Evolutionary conservation across 1,140 invertebrate species (phyloP), one percentile per base, ranked within the genome.

Genomic region (Pseudomyrmex sp.): DNA sequence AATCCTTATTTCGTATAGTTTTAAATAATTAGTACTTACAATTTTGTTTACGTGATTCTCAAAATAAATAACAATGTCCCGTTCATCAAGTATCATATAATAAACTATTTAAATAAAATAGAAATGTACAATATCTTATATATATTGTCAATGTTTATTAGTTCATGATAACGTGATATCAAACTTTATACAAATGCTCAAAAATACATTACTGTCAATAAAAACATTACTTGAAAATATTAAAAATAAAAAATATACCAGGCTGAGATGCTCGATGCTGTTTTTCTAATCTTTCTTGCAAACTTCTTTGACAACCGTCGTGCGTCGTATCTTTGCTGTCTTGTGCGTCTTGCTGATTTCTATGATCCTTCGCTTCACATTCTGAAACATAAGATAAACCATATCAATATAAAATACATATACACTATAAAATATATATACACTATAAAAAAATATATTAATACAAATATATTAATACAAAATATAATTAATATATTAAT

Each of bases 321-420:
- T 77, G 80, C 72, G 18, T 35, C 8, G 73, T 35, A 44, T 83
- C 73, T 23, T 58, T 75, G 52, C 2, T 44, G 26, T 46, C 46
- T 44, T 76, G 82, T 12, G 20, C 23, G 58, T 89, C 69, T 23
- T 79, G 74, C 35, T 73, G 50, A 65, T 54, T 73, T 26, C 61
- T 80, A 79, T 75, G 72, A 77, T 76, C 72, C 50, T 77, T 62
- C 15, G 26, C 15, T 35, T 88, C 89, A 9, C 83, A 85, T 65
- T 89, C 90, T 90, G 84, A 26, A 91, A 89, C 20, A 69, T 48
- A 61, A 89, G 23, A 70, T 8, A 20, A 63, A 83, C 56, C 20
- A 50, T 80, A 35, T 35, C 35, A 35, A 35, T 35, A 35, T 35
- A 35, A 35, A 7, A 35, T 7, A 35, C 5, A 35, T 35, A 35